These are phyloP conservation scores for Volucella inflata DNA, from an alignment of 2,888 invertebrate genomes.

Conservation along the genomic window DNA sequence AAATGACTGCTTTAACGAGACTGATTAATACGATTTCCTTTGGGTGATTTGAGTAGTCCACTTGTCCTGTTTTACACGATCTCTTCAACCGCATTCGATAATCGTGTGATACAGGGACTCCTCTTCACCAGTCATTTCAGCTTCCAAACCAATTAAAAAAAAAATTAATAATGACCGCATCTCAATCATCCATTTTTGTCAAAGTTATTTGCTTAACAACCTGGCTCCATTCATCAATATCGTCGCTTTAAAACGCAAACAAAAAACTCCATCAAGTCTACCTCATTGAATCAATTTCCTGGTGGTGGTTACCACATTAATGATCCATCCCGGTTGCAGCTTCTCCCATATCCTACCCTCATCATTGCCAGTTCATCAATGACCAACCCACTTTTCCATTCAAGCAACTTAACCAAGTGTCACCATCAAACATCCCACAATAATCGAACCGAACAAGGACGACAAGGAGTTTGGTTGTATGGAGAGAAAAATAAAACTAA, in stretches of 20 bases:
- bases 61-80: background rate
- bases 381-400: constrained; percentile 27
- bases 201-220: constrained; percentile 22
- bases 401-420: constrained; percentile 31
- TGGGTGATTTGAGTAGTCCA: background rate
- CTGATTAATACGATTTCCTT: no score
- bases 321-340: constrained; percentile 2
- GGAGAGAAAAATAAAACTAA: background rate
- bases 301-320: constrained; percentile 1
- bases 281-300: constrained; percentile 55
- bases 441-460: constrained; percentile 18
- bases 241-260: constrained; percentile 11
- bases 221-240: constrained; percentile 20
- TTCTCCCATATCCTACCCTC: constrained; percentile 2
- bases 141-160: background rate
- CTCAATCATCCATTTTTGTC: constrained; percentile 14
- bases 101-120: no score
- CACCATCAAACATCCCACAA: constrained; percentile 29
- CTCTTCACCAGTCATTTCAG: no score
- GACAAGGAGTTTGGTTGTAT: background rate
- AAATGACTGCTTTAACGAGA: no score
- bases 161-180: background rate
- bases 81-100: no score
- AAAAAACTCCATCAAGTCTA: background rate
- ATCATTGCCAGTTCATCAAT: constrained; percentile 36